Evolutionary conservation across 2,888 invertebrate genomes (phyloP), one percentile per base, ranked within the genome.

Genomic region (Myathropa florea): DNA sequence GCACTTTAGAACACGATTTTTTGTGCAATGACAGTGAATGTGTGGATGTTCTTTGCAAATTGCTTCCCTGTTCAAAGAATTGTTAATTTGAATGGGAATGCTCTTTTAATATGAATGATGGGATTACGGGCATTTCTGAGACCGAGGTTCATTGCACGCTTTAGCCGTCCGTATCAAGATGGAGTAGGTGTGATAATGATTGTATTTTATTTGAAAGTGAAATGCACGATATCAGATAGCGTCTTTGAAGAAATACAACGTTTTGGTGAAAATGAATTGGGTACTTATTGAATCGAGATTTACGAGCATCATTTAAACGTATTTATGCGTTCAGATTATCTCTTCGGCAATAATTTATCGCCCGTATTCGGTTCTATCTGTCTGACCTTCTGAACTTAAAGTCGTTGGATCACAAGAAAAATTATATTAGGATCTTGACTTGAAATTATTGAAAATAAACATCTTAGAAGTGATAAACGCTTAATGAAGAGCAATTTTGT

Each of bases 61-160:
- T 83, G 68, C 55, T 79, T 78, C 68, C 68, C 64, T 78, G 68
- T 59, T 46, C 21, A 18, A n/a, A 46, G 53, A 77, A 68, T 68
- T 30, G 53, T 68, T 67, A 63, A 36, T 55, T 63, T 63, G 57
- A 61, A 46, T 18, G 39, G n/a, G 57, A 39, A 57, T 21, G 57
- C 30, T 39, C 30, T 18, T 46, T 81, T 65, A 53, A 65, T 23
- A 30, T 76, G 59, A 53, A 60, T 24, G 46, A 61, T 9, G 60
- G 24, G 64, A 60, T 71, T 71, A 71, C 59, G 24, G 36, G 57
- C 33, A 57, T 36, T 57, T 33, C 36, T n/a, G 26, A 28, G 26
- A 60, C 39, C 23, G 18, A 4, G 71, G 71, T 71, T 71, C 71
- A 60, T 39, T 71, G 71, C 36, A 60, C 71, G 26, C 18, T 71